These are phyloP conservation scores for Ciona savignyi DNA, from an alignment of 23 tunicate species.

Conservation along the genomic window DNA sequence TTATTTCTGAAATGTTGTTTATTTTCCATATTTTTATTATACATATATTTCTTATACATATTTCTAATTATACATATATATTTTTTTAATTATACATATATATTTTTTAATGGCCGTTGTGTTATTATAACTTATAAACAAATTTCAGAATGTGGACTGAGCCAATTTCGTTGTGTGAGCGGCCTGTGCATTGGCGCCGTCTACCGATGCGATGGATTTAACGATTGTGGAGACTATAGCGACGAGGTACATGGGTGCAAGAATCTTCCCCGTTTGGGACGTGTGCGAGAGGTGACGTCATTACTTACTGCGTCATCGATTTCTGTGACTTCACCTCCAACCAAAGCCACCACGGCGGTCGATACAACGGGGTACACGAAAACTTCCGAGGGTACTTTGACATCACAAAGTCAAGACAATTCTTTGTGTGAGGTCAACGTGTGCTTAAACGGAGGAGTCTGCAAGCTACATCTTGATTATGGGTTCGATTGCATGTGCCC, in stretches of 20 bases:
- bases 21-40: too few relatives aligned
- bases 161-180: conserved; percentile 36
- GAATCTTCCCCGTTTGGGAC: conserved; percentile 2
- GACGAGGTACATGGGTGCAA: conserved; percentile 49
- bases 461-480: conserved; percentile 3
- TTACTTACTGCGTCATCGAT: neutral
- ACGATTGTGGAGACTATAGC: conserved; percentile 70
- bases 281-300: neutral
- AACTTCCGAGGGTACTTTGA: neutral
- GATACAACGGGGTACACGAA: neutral
- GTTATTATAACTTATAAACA: too few relatives aligned
- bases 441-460: conserved; percentile 37
- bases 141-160: conserved; percentile 11
- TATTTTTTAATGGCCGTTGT: too few relatives aligned
- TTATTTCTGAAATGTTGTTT: too few relatives aligned
- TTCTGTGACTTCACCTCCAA: neutral
- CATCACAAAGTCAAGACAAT: neutral
- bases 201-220: conserved; percentile 52
- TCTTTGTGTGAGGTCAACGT: conserved; percentile 7
- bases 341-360: neutral
- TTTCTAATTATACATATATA: too few relatives aligned
- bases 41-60: too few relatives aligned
- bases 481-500: conserved; percentile 17
- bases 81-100: too few relatives aligned
- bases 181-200: conserved; percentile 43